phyloP scores from a whole-genome alignment of 2,888 invertebrate genomes.

The Aricia artaxerxes region DNA sequence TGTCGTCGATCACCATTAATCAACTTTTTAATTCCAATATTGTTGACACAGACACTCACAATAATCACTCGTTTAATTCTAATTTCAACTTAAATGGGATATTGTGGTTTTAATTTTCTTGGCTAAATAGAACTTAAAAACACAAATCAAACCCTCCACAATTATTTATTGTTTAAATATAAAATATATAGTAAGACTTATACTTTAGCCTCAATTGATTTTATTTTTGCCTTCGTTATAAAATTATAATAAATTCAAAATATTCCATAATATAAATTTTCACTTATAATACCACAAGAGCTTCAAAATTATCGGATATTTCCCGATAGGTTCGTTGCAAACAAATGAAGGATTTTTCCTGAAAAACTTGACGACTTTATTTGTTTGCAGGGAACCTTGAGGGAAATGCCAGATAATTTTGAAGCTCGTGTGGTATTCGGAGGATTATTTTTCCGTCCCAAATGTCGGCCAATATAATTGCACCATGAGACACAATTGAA shows the following conservation, averaged over 20 bases:
- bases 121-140: not conserved
- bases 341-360: too few relatives aligned
- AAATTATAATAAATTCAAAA: not conserved
- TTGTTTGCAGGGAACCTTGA: too few relatives aligned
- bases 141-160: not conserved
- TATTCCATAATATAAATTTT: too few relatives aligned
- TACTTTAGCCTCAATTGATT: not conserved
- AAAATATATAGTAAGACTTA: not conserved
- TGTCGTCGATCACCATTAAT: slow-evolving; percentile 57
- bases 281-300: too few relatives aligned
- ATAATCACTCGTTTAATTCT: slow-evolving; percentile 28
- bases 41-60: slow-evolving; percentile 38
- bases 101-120: slow-evolving; percentile 8
- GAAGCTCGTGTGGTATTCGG: too few relatives aligned
- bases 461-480: too few relatives aligned
- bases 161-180: not conserved
- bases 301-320: too few relatives aligned
- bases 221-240: not conserved
- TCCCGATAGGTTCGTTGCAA: too few relatives aligned
- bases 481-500: too few relatives aligned
- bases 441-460: too few relatives aligned
- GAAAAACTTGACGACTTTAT: too few relatives aligned
- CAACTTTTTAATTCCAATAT: slow-evolving; percentile 64
- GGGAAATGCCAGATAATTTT: too few relatives aligned
- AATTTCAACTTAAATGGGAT: slow-evolving; percentile 15